Evolutionary conservation across 2,113 vertebrate genomes (phyloP), one percentile per base, ranked within the genome.

Genomic region (Nannobrachium achirus): DNA sequence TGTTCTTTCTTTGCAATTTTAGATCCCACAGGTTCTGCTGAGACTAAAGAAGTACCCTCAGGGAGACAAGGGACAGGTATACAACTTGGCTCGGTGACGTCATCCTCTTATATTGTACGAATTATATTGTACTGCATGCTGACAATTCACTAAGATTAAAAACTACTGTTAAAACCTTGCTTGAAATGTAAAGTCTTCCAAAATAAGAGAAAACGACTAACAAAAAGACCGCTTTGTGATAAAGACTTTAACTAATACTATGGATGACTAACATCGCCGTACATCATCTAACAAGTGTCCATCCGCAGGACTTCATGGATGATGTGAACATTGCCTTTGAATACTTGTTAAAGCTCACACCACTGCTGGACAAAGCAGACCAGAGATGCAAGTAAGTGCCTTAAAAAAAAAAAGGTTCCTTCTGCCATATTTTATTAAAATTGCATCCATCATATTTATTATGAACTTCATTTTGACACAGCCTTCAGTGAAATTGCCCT

Each of bases 21-120:
- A 99, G 98, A 97, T 99, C 68, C 97, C 97, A 39, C 97, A 99
- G 81, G 97, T 98, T 67, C 87, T 99, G 72, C 93, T 98, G 14
- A 94, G 96, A 68, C 90, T 99, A 63, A 98, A 99, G 90, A 98
- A 98, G 56, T 98, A 97, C 66, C 95, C 93, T 44, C 95, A 95
- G 14, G 91, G 91, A 33, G 98, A 99, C 56, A 97, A 93, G 92
- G 96, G 96, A 87, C 92, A 88, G 89, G 86, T 91, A 77, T 66
- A 71, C 45, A 5, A 6, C 7, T 51, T 8, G 7, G 18, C n/a
- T 18, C 49, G 16, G 14, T 50, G 48, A 55, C 25, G 25, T 33
- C 25, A 33, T 33, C 25, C 3, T 33, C 25, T 33, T 33, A 33
- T 33, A 33, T 33, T 25, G 20, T 25, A 25, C 20, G 6, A 33